Base-by-base conservation (phyloP, 2,113 vertebrate genomes). In the Danio rerio region DNA sequence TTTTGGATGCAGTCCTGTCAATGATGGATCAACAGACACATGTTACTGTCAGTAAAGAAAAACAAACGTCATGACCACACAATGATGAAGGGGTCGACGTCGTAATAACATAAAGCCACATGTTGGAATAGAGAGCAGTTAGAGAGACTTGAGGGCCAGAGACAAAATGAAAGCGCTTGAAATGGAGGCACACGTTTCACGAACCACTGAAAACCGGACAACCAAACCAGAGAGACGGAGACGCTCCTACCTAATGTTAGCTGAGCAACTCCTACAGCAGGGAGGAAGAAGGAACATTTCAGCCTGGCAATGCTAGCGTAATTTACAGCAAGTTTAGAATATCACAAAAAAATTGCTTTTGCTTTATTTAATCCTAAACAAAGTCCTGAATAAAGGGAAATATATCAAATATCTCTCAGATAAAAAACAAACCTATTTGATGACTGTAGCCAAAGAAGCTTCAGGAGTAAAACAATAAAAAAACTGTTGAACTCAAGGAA, bases 221-320 rank as follows among this genome's bases (percentile, higher is more conserved):
- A 82, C 87, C 40, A 92, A 91, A 85, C 88, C 86, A 92, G 86
- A 90, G 85, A 92, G 71, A 90, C 87, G 90, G 82, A 93, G 88
- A 89, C 89, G 87, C 78, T 91, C 94, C 91, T 94, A 94, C 94
- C 94, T 93, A 94, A 92, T 52, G 93, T 94, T 87, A 94, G 93
- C 91, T 92, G 93, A 87, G 93, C 91, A 91, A 93, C 90, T 72
- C 94, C 94, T 94, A 93, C 69, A 88, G 92, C 91, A 85, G 86
- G 93, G 88, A 92, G 58, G 86, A 78, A 91, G 75, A 91, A 88
- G 83, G 84, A 53, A 86, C 89, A 89, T 89, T 88, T 87, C 72
- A 83, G 86, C 53, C 56, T 69, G 73, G 16, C 65, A 56, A 66
- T 13, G 45, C 61, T 47, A 81, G 52, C 82, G 47, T 21, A 66